These are phyloP conservation scores for Rhopilema esculentum DNA, from an alignment of 30 jellyfish, hydroid and myxozoan species.

Conservation along the genomic window DNA sequence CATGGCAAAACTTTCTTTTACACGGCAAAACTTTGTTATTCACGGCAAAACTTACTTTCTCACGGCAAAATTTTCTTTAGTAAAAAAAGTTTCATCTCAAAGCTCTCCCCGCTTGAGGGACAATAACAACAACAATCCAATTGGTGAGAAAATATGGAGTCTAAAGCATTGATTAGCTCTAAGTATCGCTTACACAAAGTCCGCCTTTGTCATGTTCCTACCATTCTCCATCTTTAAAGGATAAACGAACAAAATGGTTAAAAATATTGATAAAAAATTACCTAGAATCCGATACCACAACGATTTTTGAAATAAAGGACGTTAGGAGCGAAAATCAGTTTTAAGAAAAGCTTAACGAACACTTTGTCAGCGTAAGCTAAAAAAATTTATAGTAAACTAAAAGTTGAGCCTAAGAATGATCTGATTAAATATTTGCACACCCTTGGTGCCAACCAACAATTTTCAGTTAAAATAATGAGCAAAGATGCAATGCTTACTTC, in stretches of 20 bases:
- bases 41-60: no score
- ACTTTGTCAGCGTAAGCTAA: background rate
- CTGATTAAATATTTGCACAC: conserved; percentile 22
- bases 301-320: no score
- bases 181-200: background rate
- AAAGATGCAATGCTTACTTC: conserved; percentile 6
- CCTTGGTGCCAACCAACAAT: background rate
- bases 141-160: background rate
- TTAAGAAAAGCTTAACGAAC: background rate
- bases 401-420: background rate
- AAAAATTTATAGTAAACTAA: background rate
- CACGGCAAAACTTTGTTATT: no score
- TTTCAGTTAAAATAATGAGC: background rate
- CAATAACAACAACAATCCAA: no score
- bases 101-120: no score
- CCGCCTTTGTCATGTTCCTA: background rate
- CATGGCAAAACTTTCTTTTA: no score
- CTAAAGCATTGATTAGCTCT: background rate
- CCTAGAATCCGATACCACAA: background rate
- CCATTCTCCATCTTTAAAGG: background rate
- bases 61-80: no score
- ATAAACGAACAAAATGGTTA: background rate
- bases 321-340: background rate
- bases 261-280: background rate
- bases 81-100: no score